phyloP scores from a whole-genome alignment of 2,888 invertebrate genomes.

The Colletes collaris region DNA sequence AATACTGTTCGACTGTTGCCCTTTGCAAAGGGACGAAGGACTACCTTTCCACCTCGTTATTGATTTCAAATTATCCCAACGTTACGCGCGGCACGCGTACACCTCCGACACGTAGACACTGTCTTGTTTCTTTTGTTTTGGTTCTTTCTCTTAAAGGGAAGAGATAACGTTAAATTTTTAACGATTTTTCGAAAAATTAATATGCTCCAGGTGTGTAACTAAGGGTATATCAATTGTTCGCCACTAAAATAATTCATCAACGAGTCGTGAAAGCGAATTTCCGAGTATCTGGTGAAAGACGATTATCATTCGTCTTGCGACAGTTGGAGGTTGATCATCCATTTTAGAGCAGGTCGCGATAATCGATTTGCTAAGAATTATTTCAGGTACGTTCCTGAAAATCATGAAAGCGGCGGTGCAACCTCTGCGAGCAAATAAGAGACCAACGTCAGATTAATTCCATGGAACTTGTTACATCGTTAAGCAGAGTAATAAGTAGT shows the following conservation, averaged over 20 bases:
- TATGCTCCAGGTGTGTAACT: constrained; percentile 55
- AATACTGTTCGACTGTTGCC: constrained; percentile 64
- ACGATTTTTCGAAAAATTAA: constrained; percentile 51
- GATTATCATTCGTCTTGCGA: constrained; percentile 49
- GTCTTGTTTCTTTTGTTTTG: neutral
- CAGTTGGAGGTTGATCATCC: constrained; percentile 29
- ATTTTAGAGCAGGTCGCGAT: constrained; percentile 33
- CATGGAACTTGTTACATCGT: constrained; percentile 69
- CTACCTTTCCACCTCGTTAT: constrained; percentile 60
- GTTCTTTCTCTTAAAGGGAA: neutral
- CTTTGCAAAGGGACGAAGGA: constrained; percentile 43
- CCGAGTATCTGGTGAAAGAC: constrained; percentile 39
- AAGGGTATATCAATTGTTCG: constrained; percentile 75
- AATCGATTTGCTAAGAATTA: constrained; percentile 61
- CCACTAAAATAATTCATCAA: constrained; percentile 77
- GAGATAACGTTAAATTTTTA: constrained; percentile 72
- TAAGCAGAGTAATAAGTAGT: constrained; percentile 65
- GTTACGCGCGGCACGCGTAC: constrained; percentile 60
- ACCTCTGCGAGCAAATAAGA: constrained; percentile 18
- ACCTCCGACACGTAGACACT: constrained; percentile 3
- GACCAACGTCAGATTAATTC: constrained; percentile 65
- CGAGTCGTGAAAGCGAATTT: constrained; percentile 28
- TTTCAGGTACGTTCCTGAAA: constrained; percentile 42
- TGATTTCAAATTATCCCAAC: constrained; percentile 74
- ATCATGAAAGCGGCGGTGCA: constrained; percentile 36